Conservation (phyloP, 2,888 invertebrate genomes). For the Danaus chrysippus region DNA sequence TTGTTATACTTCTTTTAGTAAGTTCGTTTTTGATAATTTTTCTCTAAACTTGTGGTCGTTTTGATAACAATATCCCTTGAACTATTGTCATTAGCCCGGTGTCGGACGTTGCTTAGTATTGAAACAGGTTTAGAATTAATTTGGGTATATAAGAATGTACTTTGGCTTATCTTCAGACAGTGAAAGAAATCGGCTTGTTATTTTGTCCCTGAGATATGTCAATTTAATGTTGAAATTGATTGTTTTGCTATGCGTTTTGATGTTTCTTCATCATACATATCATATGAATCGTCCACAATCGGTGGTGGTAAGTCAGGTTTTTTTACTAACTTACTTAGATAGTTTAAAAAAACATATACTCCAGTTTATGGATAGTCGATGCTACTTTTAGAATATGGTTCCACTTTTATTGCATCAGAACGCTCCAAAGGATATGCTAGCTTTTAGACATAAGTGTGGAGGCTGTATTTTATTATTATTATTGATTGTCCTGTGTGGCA, state of each 20-base stretch:
- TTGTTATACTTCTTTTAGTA: conserved; percentile 9
- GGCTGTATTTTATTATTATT: conserved; percentile 42
- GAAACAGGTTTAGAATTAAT: conserved; percentile 3
- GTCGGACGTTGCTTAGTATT: conserved; percentile 8
- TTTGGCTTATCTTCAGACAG: conserved; percentile 7
- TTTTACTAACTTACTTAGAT: conserved; percentile 42
- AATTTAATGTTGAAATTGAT: conserved; percentile 53
- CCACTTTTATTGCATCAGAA: conserved; percentile 45
- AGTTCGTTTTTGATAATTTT: not conserved
- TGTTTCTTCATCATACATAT: conserved; percentile 51
- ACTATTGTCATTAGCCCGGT: not conserved
- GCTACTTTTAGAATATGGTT: conserved; percentile 45
- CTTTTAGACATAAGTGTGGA: conserved; percentile 47
- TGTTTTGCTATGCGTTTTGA: conserved; percentile 52
- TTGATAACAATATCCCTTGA: not conserved
- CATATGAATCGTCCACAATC: conserved; percentile 41
- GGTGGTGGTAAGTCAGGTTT: conserved; percentile 35
- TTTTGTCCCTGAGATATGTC: conserved; percentile 42
- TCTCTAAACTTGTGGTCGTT: not conserved
- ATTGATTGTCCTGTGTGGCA: conserved; percentile 42
- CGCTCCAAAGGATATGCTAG: conserved; percentile 49
- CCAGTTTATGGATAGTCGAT: conserved; percentile 53
- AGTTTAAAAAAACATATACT: conserved; percentile 44
- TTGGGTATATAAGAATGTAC: conserved; percentile 11
- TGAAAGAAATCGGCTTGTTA: conserved; percentile 27